Percentiles rank a stretch among this genome's conserved stretches.
Evolutionary conservation across 2,888 invertebrate genomes (phyloP).

Genomic region (Oeneis ivallda): DNA sequence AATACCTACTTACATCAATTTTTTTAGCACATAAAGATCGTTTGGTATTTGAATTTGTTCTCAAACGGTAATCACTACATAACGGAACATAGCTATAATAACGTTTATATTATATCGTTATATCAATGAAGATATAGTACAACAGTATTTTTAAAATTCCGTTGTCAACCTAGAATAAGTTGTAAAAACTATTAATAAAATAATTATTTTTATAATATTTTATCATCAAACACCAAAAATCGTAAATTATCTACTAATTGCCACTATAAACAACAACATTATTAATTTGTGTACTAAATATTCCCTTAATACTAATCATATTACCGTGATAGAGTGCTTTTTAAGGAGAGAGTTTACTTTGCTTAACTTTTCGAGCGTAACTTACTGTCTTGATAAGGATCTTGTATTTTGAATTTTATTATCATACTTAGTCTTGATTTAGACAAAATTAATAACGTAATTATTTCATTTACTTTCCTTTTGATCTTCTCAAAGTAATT

Average conservation of each 20-base stretch:
- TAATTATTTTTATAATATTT: not conserved
- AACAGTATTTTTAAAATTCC: not conserved
- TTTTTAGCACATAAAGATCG: too few relatives aligned
- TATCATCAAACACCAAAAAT: not conserved
- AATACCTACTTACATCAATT: not conserved
- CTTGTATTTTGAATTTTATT: too few relatives aligned
- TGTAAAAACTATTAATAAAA: not conserved
- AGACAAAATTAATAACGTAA: too few relatives aligned
- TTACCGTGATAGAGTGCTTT: conserved; percentile 33
- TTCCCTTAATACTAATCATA: conserved; percentile 8
- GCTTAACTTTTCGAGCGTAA: not conserved
- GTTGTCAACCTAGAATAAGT: too few relatives aligned
- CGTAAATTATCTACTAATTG: not conserved
- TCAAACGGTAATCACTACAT: too few relatives aligned
- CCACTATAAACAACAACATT: not conserved
- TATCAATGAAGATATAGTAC: too few relatives aligned
- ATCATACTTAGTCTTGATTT: too few relatives aligned
- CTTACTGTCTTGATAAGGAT: not conserved
- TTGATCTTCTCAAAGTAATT: too few relatives aligned
- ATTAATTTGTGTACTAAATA: not conserved
- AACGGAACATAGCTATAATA: too few relatives aligned
- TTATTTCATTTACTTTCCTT: too few relatives aligned
- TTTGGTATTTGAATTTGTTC: too few relatives aligned
- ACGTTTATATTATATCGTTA: too few relatives aligned
- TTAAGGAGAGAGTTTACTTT: conserved; percentile 32